phyloP scores from a whole-genome alignment of 2,113 vertebrate genomes.

The Caretta caretta region DNA sequence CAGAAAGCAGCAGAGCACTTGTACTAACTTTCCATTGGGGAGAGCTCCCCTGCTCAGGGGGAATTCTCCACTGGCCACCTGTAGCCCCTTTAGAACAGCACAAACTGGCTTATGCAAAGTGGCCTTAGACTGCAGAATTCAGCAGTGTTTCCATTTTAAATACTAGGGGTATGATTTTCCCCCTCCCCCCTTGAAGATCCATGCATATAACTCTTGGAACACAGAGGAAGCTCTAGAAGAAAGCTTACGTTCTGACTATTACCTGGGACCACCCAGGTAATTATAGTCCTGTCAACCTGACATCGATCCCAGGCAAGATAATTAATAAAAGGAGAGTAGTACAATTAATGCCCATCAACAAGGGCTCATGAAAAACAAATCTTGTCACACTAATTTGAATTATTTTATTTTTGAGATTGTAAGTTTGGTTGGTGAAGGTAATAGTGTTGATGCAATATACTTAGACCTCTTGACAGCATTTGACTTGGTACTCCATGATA shows the following conservation, averaged over 20 bases:
- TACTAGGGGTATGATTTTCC: neutral
- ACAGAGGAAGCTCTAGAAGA: neutral
- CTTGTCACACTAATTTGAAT: neutral
- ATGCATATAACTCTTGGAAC: neutral
- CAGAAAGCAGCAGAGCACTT: neutral
- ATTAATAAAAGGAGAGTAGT: neutral
- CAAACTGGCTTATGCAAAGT: neutral
- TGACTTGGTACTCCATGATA: neutral
- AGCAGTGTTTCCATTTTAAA: neutral
- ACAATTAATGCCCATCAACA: neutral
- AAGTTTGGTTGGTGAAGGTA: neutral
- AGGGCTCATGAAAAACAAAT: neutral
- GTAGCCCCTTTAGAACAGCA: neutral
- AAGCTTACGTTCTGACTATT: neutral
- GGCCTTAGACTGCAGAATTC: neutral
- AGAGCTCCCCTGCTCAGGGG: neutral
- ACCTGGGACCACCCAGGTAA: neutral
- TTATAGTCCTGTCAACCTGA: neutral
- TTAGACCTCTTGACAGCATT: neutral
- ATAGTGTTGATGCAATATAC: neutral
- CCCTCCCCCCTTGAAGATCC: neutral
- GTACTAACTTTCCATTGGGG: neutral
- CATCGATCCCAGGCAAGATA: neutral
- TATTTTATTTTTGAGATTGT: neutral
- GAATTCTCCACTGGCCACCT: neutral